phyloP scores from a whole-genome alignment of 1,140 invertebrate genomes.

The Leptopilina boulardi region DNA sequence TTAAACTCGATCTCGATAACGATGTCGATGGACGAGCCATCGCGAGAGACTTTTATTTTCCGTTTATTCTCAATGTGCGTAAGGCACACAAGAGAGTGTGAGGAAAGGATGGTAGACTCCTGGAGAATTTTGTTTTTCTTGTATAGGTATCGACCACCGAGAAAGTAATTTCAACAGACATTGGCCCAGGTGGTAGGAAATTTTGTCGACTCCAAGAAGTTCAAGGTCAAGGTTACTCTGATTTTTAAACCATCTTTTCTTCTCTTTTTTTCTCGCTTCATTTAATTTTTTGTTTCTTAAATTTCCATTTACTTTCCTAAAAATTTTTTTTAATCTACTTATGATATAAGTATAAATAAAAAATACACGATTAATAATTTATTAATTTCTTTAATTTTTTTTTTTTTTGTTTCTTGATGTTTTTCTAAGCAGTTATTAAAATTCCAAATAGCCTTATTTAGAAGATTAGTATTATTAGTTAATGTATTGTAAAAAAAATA shows the following conservation, averaged over 20 bases:
- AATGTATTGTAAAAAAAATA: no score
- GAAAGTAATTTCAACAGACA: slow-evolving; percentile 51
- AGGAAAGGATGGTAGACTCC: slow-evolving; percentile 8
- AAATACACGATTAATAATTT: no score
- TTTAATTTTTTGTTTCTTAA: slow-evolving; percentile 17
- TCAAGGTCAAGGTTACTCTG: slow-evolving; percentile 60
- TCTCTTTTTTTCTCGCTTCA: slow-evolving; percentile 41
- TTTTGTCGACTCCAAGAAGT: slow-evolving; percentile 59
- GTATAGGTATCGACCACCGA: slow-evolving; percentile 52
- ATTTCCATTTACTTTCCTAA: neutral
- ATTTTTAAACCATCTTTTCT: slow-evolving; percentile 53
- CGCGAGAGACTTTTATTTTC: slow-evolving; percentile 56
- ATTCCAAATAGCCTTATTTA: no score
- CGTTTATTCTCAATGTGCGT: slow-evolving; percentile 34
- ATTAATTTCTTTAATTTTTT: no score
- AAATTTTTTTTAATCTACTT: neutral
- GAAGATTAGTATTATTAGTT: no score
- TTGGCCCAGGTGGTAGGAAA: slow-evolving; percentile 52
- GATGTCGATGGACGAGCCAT: slow-evolving; percentile 44
- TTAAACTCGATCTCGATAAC: slow-evolving; percentile 58
- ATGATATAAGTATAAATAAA: no score
- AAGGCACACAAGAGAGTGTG: slow-evolving; percentile 10
- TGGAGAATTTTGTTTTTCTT: slow-evolving; percentile 19
- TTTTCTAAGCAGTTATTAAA: no score
- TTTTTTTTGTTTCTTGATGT: no score